Evolutionary conservation across 1,140 invertebrate genomes (phyloP).

Genomic region (Drosophila burlai): DNA sequence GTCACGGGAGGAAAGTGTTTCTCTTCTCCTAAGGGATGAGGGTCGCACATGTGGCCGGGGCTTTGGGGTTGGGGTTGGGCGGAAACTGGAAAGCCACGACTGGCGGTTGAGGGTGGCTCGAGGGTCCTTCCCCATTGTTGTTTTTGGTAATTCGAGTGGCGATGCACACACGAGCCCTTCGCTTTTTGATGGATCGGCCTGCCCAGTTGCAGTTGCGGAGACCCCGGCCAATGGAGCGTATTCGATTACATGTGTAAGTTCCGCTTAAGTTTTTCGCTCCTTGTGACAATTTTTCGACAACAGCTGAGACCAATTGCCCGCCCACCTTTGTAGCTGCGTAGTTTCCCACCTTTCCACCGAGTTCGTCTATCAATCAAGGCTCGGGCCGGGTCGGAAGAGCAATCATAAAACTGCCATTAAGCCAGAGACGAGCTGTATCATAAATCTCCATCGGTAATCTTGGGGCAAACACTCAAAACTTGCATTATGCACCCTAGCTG

Average conservation of each 20-base stretch:
- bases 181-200: conserved; percentile 71
- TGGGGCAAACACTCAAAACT: conserved; percentile 32
- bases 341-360: conserved; percentile 20
- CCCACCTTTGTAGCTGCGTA: conserved; percentile 5
- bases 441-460: conserved; percentile 73
- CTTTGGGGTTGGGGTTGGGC: conserved; percentile 8
- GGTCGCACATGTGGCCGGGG: conserved; percentile 14
- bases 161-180: conserved; percentile 41
- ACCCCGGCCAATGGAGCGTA: conserved; percentile 21
- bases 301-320: conserved; percentile 73
- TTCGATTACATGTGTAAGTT: conserved; percentile 82
- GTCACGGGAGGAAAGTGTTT: conserved; percentile 48
- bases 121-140: conserved; percentile 35
- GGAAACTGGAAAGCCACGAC: conserved; percentile 10
- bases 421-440: conserved; percentile 54
- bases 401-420: conserved; percentile 80
- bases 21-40: conserved; percentile 20
- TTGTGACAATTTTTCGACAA: conserved; percentile 76
- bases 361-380: conserved; percentile 65
- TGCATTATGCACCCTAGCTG: conserved; percentile 28
- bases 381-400: conserved; percentile 31
- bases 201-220: conserved; percentile 58
- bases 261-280: conserved; percentile 60
- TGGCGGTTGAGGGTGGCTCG: conserved; percentile 29
- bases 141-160: conserved; percentile 73